Base-by-base conservation (phyloP, 2,888 invertebrate species). In the Coremacera marginata region DNA sequence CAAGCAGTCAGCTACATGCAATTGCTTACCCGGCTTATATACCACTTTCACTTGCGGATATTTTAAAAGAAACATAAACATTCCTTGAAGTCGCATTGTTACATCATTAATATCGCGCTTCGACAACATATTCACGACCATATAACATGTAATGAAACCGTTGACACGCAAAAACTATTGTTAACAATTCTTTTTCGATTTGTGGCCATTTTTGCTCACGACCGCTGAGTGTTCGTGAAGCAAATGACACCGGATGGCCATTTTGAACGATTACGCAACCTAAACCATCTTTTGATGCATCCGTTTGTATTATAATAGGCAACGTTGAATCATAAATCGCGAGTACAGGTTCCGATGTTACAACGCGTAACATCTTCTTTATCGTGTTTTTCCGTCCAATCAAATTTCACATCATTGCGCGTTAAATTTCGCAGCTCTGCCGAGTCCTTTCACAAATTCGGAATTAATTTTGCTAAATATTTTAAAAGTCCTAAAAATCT, bases 111-210 rank as follows among this genome's bases (percentile, higher is more conserved):
- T 57, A 85, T 84, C 31, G 86, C 85, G 84, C 72, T 86, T 86
- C 74, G 86, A 84, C 3, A 31, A 5, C 5, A 5, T 31, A 4
- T 31, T 5, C 3, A 31, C n/a, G n/a, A n/a, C n/a, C n/a, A 31
- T 4, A 5, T 31, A 5, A 5, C 5, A 4, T 31, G 5, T 31
- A 5, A 80, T 87, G 84, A 71, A 88, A 88, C 79, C 86, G 86
- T 75, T 83, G 79, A 57, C 82, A 83, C 5, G 86, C 84, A 79
- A 84, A 86, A 5, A 83, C 83, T 14, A 86, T 84, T 34, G 86
- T 86, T 63, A 88, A 79, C 3, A 86, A 75, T 79, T 89, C 86
- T 78, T 88, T 88, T 81, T 89, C 87, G 8, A 89, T 87, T 82
- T 89, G 87, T 5, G 86, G 82, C 81, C 86, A 87, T 52, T 83